A percentile compares a stretch with the other conserved stretches of the same genome.
phyloP scores from a whole-genome alignment of 92 coral and sea anemone species.

The Porites divaricata region DNA sequence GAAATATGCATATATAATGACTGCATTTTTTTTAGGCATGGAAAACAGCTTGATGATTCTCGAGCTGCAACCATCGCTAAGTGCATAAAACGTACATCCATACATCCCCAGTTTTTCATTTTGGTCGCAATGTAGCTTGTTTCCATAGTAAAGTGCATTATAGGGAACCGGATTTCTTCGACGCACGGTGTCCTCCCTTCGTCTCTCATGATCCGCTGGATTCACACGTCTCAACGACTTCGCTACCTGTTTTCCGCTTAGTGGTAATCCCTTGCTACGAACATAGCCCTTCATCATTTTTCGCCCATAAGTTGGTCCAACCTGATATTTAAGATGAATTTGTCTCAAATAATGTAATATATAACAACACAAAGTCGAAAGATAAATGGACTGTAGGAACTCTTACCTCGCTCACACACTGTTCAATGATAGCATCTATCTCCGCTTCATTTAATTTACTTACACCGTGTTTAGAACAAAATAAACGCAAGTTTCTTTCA shows the following conservation, averaged over 20 bases:
- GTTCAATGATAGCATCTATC: constrained; percentile 23
- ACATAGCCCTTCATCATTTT: constrained; percentile 72
- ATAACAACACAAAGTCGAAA: constrained; percentile 9
- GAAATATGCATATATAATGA: constrained; percentile 59
- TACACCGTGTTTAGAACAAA: constrained; percentile 25
- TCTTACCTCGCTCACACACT: constrained; percentile 31
- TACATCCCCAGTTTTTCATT: constrained; percentile 69
- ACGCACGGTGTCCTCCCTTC: constrained; percentile 60
- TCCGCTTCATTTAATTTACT: constrained; percentile 25
- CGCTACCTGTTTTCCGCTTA: constrained; percentile 59
- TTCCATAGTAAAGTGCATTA: constrained; percentile 65
- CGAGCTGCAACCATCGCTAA: constrained; percentile 69
- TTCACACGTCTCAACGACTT: constrained; percentile 68
- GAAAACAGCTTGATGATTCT: constrained; percentile 57
- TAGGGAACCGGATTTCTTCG: constrained; percentile 67
- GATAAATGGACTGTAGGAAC: constrained; percentile 7
- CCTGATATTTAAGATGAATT: constrained; percentile 38
- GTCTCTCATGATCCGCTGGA: constrained; percentile 61
- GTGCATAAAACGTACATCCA: constrained; percentile 71
- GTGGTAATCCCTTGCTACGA: constrained; percentile 58
- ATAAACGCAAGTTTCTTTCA: constrained; percentile 14
- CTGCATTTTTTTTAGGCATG: constrained; percentile 72
- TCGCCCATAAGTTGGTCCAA: constrained; percentile 79
- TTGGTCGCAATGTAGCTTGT: constrained; percentile 78
- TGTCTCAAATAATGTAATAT: constrained; percentile 3